Conservation (phyloP, 2,888 invertebrate genomes). For the Blastobasis adustella region DNA sequence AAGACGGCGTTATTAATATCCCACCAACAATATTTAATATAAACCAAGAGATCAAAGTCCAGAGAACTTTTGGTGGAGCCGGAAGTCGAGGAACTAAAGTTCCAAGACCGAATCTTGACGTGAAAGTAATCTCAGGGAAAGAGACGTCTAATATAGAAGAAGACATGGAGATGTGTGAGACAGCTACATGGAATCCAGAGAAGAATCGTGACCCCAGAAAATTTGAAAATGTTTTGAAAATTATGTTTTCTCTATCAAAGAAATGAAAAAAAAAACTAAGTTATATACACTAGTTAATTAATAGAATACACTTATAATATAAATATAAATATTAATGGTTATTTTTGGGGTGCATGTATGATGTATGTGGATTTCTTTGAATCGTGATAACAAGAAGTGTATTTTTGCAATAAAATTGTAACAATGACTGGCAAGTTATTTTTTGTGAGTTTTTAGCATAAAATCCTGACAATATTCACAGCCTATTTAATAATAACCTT, state of each 20-base stretch:
- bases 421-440: no score
- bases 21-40: slow-evolving; percentile 61
- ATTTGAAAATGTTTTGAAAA: slow-evolving; percentile 44
- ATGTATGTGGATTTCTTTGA: no score
- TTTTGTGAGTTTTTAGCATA: no score
- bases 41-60: slow-evolving; percentile 61
- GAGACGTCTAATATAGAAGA: slow-evolving; percentile 33
- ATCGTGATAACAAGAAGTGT: no score
- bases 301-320: no score
- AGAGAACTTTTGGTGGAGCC: slow-evolving; percentile 23
- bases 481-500: no score
- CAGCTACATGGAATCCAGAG: slow-evolving; percentile 28
- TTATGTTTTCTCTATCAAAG: slow-evolving; percentile 41
- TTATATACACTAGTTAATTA: no score
- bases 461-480: no score
- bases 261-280: neutral
- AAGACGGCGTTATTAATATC: slow-evolving; percentile 13
- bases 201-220: slow-evolving; percentile 30
- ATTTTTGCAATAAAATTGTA: no score
- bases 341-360: no score
- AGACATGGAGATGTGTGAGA: slow-evolving; percentile 54
- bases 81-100: slow-evolving; percentile 12
- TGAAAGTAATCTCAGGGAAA: slow-evolving; percentile 26
- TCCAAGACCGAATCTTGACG: slow-evolving; percentile 28
- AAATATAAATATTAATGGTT: no score